phyloP scores from a whole-genome alignment of 1,140 invertebrate genomes.

The Panagrolaimus sp. region DNA sequence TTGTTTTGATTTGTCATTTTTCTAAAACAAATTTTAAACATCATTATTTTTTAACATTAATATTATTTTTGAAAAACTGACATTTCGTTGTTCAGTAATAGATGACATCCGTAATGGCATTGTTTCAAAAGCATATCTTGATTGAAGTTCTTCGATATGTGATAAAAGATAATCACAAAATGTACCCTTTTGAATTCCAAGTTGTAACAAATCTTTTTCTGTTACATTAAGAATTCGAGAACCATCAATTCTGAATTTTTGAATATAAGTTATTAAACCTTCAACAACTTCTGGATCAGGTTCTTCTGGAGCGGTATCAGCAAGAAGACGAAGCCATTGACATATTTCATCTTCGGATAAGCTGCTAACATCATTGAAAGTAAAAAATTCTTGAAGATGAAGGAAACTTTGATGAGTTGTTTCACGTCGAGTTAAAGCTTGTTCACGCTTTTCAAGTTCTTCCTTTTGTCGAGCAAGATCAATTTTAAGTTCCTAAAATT shows the following conservation, averaged over 20 bases:
- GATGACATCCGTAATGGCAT: constrained; percentile 16
- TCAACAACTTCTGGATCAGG: constrained; percentile 26
- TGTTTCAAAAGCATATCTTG: constrained; percentile 18
- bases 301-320: constrained; percentile 17
- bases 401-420: constrained; percentile 42
- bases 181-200: constrained; percentile 41
- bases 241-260: constrained; percentile 45
- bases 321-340: constrained; percentile 31
- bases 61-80: constrained; percentile 11
- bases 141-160: constrained; percentile 31
- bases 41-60: background rate
- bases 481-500: constrained; percentile 36
- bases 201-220: constrained; percentile 43
- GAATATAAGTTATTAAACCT: constrained; percentile 30
- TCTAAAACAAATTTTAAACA: constrained; percentile 21
- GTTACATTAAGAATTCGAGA: constrained; percentile 43
- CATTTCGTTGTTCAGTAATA: constrained; percentile 12
- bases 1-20: constrained; percentile 21
- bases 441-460: constrained; percentile 38
- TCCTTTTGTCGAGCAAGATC: constrained; percentile 44
- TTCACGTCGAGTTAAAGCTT: constrained; percentile 32
- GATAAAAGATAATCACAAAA: constrained; percentile 28
- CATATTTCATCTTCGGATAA: constrained; percentile 43
- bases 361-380: constrained; percentile 25
- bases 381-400: constrained; percentile 25